phyloP scores from a whole-genome alignment of 2,797 vertebrate genomes.

The Paguma larvata region DNA sequence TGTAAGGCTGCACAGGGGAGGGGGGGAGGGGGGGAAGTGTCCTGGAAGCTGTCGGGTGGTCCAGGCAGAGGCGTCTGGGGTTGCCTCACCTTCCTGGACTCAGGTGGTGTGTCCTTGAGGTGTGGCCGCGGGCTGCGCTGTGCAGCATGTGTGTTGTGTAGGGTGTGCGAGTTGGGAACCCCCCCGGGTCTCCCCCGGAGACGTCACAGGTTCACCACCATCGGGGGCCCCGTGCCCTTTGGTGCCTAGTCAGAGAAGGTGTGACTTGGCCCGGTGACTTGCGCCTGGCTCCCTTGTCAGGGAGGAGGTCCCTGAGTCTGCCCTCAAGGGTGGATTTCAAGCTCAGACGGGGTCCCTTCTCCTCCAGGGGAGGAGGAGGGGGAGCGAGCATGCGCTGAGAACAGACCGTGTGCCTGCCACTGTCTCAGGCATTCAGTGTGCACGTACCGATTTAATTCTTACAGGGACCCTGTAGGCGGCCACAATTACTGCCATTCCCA shows the following conservation, averaged over 20 bases:
- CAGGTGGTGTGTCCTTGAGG: background rate
- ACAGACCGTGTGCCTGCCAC: accelerated
- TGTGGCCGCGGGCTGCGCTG: background rate
- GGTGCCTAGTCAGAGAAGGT: background rate
- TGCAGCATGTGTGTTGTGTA: accelerated
- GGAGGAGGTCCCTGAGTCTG: background rate
- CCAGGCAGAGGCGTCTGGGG: accelerated
- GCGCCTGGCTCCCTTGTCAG: background rate
- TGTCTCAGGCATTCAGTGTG: accelerated
- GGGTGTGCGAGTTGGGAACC: background rate
- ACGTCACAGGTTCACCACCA: accelerated
- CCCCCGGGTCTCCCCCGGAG: accelerated
- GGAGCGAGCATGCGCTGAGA: background rate
- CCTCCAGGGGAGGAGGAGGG: background rate
- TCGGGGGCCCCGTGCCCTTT: accelerated
- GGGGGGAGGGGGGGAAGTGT: too few species aligned
- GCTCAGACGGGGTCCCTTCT: background rate
- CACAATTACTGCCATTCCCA: background rate
- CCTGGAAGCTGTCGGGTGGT: background rate
- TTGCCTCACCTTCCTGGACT: background rate
- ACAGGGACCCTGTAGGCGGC: accelerated
- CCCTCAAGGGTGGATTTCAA: background rate
- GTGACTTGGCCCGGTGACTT: background rate
- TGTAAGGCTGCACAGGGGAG: accelerated
- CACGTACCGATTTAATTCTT: background rate